phyloP scores from a whole-genome alignment of 2,113 vertebrate genomes.

The Sminthopsis crassicaudata region DNA sequence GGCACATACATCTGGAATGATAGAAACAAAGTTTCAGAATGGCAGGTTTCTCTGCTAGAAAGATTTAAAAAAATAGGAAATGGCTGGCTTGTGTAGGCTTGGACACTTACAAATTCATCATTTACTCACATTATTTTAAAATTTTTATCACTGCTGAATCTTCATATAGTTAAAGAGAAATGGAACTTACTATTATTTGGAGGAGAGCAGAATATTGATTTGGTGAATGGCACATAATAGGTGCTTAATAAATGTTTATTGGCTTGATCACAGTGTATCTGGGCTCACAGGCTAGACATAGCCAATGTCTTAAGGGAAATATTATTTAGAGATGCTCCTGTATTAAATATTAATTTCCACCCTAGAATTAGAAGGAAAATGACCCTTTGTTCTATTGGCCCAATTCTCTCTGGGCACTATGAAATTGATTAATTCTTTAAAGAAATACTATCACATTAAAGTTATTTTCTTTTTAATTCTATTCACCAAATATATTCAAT shows the following conservation, averaged over 20 bases:
- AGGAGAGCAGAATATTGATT: background rate
- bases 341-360: background rate
- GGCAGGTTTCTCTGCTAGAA: conserved; percentile 52
- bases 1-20: conserved; percentile 83
- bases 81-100: conserved; percentile 57
- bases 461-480: background rate
- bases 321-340: background rate
- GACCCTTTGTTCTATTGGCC: background rate
- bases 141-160: background rate
- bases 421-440: conserved; percentile 22
- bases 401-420: background rate
- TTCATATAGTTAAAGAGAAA: background rate
- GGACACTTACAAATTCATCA: conserved; percentile 50
- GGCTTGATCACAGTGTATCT: background rate
- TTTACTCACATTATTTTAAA: conserved; percentile 19
- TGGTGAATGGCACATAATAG: background rate
- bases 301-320: background rate
- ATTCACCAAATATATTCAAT: background rate
- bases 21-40: conserved; percentile 74
- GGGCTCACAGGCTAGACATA: background rate
- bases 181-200: background rate
- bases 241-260: background rate
- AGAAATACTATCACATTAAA: conserved; percentile 21
- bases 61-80: conserved; percentile 67
- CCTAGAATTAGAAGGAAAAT: background rate